phyloP scores from a whole-genome alignment of 2,113 vertebrate genomes.

The Clinocottus analis region DNA sequence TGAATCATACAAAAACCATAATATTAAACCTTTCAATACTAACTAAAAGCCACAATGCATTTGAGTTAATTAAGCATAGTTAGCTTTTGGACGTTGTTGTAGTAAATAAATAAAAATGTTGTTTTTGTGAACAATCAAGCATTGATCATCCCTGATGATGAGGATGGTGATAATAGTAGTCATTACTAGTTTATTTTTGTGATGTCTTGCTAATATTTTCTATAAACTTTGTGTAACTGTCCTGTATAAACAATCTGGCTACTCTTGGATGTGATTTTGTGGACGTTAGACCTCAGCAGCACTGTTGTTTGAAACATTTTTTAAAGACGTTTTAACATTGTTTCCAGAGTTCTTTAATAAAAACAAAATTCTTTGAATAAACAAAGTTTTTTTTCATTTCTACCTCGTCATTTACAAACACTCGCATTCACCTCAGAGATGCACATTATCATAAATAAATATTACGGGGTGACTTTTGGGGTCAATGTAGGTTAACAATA shows the following conservation, averaged over 20 bases:
- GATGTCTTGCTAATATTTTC: conserved; percentile 20
- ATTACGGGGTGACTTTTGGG: not conserved
- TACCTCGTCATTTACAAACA: not conserved
- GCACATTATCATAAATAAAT: not conserved
- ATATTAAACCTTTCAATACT: conserved; percentile 1
- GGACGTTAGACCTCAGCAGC: not conserved
- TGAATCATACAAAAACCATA: not conserved
- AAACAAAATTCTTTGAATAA: conserved; percentile 8
- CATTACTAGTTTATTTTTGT: not conserved
- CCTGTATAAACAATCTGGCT: conserved; percentile 3
- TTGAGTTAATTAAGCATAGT: not conserved
- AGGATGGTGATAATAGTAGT: no score
- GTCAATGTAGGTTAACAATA: not conserved
- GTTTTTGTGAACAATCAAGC: not conserved
- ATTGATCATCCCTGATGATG: not conserved
- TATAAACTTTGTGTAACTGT: not conserved
- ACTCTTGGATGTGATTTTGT: not conserved
- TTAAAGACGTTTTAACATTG: conserved; percentile 10
- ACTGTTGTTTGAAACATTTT: not conserved
- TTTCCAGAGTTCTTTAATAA: conserved; percentile 18
- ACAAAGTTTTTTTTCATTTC: not conserved
- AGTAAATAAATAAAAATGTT: conserved; percentile 3
- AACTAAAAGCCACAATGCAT: not conserved
- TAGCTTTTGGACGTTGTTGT: not conserved
- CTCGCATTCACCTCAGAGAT: not conserved